Percentiles rank a stretch among this genome's conserved stretches.
phyloP scores from a whole-genome alignment of 2,113 vertebrate genomes.

The Vanacampus margaritifer region DNA sequence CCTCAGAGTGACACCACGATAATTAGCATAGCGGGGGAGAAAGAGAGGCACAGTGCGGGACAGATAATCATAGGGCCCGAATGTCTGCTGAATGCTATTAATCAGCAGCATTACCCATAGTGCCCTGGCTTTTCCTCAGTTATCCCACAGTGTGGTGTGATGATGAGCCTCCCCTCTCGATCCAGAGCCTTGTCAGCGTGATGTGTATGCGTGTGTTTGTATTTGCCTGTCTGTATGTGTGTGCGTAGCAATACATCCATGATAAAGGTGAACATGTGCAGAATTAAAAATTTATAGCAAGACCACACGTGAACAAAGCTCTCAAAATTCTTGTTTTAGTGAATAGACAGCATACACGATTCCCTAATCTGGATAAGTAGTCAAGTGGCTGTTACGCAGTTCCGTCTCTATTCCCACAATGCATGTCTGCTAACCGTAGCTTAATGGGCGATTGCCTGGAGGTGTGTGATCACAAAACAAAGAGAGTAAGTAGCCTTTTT shows the following conservation, averaged over 20 bases:
- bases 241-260: background rate
- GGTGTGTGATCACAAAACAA: constrained; percentile 5
- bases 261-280: background rate
- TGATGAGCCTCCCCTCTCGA: constrained; percentile 58
- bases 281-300: background rate
- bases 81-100: constrained; percentile 73
- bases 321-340: constrained; percentile 33
- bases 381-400: constrained; percentile 18
- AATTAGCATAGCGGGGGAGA: constrained; percentile 67
- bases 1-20: constrained; percentile 65
- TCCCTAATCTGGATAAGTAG: constrained; percentile 44
- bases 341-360: constrained; percentile 20
- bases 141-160: constrained; percentile 53
- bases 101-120: constrained; percentile 71
- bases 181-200: constrained; percentile 34
- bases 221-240: background rate
- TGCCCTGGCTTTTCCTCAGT: constrained; percentile 61
- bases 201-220: constrained; percentile 21
- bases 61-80: constrained; percentile 70
- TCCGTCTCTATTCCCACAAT: constrained; percentile 22
- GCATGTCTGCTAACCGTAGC: background rate
- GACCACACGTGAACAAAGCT: constrained; percentile 1
- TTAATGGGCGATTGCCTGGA: constrained; percentile 13
- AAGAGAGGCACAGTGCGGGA: constrained; percentile 54
- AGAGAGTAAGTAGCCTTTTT: background rate